phyloP scores from a whole-genome alignment of 2,113 vertebrate species.

The Spermophilus dauricus region DNA sequence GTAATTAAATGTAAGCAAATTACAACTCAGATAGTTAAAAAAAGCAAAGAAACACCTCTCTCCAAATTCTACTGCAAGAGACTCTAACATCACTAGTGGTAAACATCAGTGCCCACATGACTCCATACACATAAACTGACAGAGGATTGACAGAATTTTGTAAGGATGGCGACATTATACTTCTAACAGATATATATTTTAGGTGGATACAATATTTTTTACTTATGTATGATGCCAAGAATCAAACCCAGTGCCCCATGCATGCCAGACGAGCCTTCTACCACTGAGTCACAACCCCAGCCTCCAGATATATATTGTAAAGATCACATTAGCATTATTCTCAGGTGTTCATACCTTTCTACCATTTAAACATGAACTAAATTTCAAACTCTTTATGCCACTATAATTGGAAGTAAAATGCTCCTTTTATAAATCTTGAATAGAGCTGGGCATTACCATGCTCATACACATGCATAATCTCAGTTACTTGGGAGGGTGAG shows the following conservation, averaged over 20 bases:
- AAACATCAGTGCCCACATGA: background rate
- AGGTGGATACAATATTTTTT: too few species aligned
- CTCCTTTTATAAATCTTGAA: background rate
- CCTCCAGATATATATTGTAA: background rate
- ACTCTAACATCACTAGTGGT: background rate
- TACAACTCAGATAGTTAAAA: background rate
- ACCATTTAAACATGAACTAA: background rate
- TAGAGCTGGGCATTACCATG: background rate
- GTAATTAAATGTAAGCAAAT: background rate
- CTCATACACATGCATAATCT: too few species aligned
- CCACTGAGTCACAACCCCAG: too few species aligned
- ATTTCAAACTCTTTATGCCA: background rate
- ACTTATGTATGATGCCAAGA: too few species aligned
- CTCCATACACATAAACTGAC: rapidly evolving
- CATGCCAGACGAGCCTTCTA: too few species aligned
- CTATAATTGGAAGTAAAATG: background rate
- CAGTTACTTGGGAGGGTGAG: too few species aligned
- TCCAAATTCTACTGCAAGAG: background rate
- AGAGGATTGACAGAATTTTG: background rate
- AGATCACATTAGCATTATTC: background rate
- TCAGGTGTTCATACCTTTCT: background rate
- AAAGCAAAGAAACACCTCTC: background rate
- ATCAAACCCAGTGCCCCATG: too few species aligned
- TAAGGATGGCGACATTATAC: background rate
- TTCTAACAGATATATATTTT: background rate